Percentiles rank a stretch among this genome's conserved stretches.
Evolutionary conservation across 1,140 invertebrate genomes (phyloP).

Genomic region (Brachionus rubens): DNA sequence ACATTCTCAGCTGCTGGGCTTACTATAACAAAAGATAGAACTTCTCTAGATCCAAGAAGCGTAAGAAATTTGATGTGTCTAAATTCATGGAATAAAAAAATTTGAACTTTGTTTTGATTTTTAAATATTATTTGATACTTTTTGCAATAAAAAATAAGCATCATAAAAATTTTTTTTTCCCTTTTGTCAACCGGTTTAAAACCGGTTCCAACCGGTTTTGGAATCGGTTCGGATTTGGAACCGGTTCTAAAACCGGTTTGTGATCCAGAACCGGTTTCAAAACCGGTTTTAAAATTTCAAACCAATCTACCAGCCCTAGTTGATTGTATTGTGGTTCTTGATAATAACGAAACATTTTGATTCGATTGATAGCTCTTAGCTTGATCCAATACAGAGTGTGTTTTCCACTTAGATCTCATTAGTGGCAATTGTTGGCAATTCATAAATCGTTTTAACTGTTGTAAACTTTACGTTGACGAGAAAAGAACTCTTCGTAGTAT

Average conservation of each 20-base stretch:
- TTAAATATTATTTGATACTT: background rate
- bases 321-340: too few relatives aligned
- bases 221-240: background rate
- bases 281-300: slow-evolving; percentile 1
- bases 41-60: background rate
- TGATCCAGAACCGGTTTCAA: too few relatives aligned
- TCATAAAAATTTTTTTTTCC: background rate
- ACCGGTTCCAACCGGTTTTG: too few relatives aligned
- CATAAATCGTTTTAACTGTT: slow-evolving; percentile 40
- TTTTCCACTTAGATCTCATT: slow-evolving; percentile 4
- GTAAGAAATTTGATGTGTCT: background rate
- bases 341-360: too few relatives aligned
- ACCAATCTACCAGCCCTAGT: background rate
- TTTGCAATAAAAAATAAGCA: background rate
- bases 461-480: slow-evolving; percentile 43
- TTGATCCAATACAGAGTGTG: too few relatives aligned
- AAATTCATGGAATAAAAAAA: background rate
- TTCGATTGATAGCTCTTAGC: too few relatives aligned
- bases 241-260: background rate
- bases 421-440: slow-evolving; percentile 24
- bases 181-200: background rate
- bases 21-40: too few relatives aligned
- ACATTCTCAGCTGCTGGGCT: too few relatives aligned
- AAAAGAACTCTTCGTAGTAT: slow-evolving; percentile 42
- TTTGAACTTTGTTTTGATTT: background rate